A percentile compares a stretch with the other conserved stretches of the same genome.
phyloP scores from a whole-genome alignment of 2,888 invertebrate species.

The Callyntrura guangdongensis region DNA sequence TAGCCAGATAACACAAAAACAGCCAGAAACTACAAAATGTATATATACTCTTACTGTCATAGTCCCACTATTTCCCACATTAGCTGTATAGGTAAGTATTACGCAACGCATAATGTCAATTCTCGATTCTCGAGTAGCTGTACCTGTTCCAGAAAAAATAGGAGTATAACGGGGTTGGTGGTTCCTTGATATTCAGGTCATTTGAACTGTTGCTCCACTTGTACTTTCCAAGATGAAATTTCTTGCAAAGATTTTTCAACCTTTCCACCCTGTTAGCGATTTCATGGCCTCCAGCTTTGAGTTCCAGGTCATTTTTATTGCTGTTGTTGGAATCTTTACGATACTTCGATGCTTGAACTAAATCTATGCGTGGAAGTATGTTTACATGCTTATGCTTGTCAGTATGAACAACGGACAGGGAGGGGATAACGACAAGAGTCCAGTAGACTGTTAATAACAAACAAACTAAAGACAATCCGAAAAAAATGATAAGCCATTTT shows the following conservation, averaged over 20 bases:
- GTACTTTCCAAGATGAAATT: slow-evolving; percentile 86
- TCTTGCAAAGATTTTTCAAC: slow-evolving; percentile 85
- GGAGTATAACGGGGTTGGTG: slow-evolving; percentile 87
- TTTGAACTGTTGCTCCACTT: slow-evolving; percentile 82
- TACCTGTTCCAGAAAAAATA: slow-evolving; percentile 87
- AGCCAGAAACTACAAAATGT: too few relatives aligned
- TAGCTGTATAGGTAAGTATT: too few relatives aligned
- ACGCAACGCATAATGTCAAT: too few relatives aligned
- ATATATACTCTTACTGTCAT: too few relatives aligned
- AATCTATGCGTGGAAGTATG: too few relatives aligned
- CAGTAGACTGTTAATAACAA: background rate
- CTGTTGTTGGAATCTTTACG: background rate
- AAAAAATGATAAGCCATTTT: background rate
- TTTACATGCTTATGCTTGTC: background rate
- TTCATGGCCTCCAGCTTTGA: background rate
- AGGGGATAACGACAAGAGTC: background rate
- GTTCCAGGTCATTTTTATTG: background rate
- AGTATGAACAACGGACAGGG: background rate
- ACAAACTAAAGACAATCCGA: background rate
- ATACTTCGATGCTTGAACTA: too few relatives aligned
- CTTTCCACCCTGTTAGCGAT: background rate
- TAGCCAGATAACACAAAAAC: too few relatives aligned
- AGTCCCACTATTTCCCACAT: too few relatives aligned
- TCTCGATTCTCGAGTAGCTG: too few relatives aligned
- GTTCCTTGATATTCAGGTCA: slow-evolving; percentile 86